These are phyloP conservation scores for Drosophila saltans DNA, from an alignment of 1,140 invertebrate species.

Conservation along the genomic window DNA sequence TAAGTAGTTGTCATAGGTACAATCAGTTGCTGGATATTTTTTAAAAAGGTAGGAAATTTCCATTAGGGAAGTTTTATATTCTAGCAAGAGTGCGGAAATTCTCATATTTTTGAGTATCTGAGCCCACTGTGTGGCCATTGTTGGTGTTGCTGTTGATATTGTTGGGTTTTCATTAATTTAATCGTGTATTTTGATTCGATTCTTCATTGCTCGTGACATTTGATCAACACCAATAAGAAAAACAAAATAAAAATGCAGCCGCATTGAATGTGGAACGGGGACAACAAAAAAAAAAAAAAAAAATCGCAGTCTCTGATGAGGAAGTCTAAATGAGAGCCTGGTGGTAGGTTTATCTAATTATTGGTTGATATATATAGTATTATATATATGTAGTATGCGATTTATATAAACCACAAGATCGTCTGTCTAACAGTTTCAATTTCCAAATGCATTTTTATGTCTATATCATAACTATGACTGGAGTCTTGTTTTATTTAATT, in stretches of 20 bases:
- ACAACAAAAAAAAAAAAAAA: background rate
- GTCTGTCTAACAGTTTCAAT: conserved; percentile 4
- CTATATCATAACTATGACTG: background rate
- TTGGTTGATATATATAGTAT: background rate
- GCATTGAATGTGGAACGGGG: conserved; percentile 42
- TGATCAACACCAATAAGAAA: conserved; percentile 39
- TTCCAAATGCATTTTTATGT: conserved; percentile 26
- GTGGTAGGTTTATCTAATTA: conserved; percentile 14
- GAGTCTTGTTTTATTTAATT: no score
- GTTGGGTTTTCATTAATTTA: conserved; percentile 57
- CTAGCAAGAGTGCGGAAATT: no score
- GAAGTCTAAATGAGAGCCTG: background rate
- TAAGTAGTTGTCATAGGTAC: no score
- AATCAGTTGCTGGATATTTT: no score
- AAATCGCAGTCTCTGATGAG: conserved; percentile 2
- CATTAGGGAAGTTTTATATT: no score
- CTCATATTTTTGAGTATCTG: no score
- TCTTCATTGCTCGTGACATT: conserved; percentile 59
- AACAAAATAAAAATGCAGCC: background rate
- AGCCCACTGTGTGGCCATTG: conserved; percentile 31
- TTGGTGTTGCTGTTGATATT: conserved; percentile 29
- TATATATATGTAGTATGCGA: background rate
- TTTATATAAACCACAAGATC: conserved; percentile 36
- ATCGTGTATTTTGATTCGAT: conserved; percentile 59
- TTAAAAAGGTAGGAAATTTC: no score